Conservation (phyloP, 2,888 invertebrate species). For the Orchesellides sinensis region DNA sequence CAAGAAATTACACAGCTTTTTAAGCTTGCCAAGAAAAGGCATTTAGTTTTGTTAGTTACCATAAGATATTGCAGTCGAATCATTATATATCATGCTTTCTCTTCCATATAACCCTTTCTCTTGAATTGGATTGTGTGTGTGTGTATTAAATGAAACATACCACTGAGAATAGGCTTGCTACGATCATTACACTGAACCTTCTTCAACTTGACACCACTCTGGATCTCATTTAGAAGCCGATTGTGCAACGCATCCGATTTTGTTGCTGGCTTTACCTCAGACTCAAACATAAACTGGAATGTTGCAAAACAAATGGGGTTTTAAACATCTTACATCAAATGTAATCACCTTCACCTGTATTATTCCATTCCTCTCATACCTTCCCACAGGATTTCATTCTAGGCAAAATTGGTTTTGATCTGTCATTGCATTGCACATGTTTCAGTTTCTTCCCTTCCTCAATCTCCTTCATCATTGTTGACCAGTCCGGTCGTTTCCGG, state of each 20-base stretch:
- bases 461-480: constrained; percentile 92
- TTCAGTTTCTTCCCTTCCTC: constrained; percentile 83
- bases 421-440: constrained; percentile 91
- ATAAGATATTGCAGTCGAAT: neutral
- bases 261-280: constrained; percentile 73
- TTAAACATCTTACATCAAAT: too few relatives aligned
- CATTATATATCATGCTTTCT: neutral
- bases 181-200: constrained; percentile 89
- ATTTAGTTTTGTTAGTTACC: neutral
- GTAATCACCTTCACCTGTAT: neutral
- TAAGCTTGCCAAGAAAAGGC: constrained; percentile 5
- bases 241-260: constrained; percentile 74
- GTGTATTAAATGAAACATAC: constrained; percentile 76
- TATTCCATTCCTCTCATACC: constrained; percentile 52
- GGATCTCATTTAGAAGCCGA: constrained; percentile 79
- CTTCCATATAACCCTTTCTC: neutral
- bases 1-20: neutral
- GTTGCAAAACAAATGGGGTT: too few relatives aligned
- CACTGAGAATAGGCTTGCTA: constrained; percentile 89
- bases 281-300: constrained; percentile 70
- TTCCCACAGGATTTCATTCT: constrained; percentile 75
- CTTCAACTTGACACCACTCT: constrained; percentile 86
- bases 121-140: neutral
- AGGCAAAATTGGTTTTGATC: constrained; percentile 81
- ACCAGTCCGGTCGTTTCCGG: constrained; percentile 82